These are phyloP conservation scores for Crocuta crocuta DNA, from an alignment of 2,113 vertebrate species.

Conservation along the genomic window DNA sequence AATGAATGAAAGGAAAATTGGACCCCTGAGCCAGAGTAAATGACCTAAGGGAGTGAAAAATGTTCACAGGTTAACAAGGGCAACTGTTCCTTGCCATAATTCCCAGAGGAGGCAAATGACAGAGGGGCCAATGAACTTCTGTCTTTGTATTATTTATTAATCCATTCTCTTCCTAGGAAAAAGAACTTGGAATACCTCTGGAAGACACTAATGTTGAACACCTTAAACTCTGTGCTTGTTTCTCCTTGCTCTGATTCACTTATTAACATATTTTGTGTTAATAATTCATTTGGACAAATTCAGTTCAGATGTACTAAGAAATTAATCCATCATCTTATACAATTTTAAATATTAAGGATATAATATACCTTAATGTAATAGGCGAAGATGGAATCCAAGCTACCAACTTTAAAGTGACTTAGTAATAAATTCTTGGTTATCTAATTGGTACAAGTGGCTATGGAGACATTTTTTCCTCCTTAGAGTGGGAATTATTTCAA, in stretches of 20 bases:
- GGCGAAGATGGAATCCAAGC: background rate
- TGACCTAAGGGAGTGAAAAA: slow-evolving; percentile 96
- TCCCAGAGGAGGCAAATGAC: slow-evolving; percentile 91
- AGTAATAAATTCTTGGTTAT: background rate
- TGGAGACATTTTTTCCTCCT: background rate
- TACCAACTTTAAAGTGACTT: background rate
- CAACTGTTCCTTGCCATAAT: slow-evolving; percentile 87
- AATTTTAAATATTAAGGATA: background rate
- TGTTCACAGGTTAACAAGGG: slow-evolving; percentile 96
- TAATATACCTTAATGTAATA: background rate
- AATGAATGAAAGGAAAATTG: slow-evolving; percentile 94
- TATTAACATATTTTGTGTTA: background rate
- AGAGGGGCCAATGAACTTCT: slow-evolving; percentile 88
- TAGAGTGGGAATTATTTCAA: slow-evolving; percentile 49
- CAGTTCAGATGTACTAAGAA: background rate
- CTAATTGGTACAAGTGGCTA: background rate
- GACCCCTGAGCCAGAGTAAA: slow-evolving; percentile 91
- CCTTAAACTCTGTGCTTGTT: background rate
- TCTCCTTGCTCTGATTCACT: slow-evolving; percentile 35
- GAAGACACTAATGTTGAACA: slow-evolving; percentile 31
- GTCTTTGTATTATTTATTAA: slow-evolving; percentile 84
- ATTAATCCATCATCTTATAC: background rate
- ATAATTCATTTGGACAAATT: background rate
- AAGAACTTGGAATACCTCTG: slow-evolving; percentile 68
- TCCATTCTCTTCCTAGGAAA: slow-evolving; percentile 85